phyloP scores from a whole-genome alignment of 1,140 invertebrate species.

The Magallana angulata region DNA sequence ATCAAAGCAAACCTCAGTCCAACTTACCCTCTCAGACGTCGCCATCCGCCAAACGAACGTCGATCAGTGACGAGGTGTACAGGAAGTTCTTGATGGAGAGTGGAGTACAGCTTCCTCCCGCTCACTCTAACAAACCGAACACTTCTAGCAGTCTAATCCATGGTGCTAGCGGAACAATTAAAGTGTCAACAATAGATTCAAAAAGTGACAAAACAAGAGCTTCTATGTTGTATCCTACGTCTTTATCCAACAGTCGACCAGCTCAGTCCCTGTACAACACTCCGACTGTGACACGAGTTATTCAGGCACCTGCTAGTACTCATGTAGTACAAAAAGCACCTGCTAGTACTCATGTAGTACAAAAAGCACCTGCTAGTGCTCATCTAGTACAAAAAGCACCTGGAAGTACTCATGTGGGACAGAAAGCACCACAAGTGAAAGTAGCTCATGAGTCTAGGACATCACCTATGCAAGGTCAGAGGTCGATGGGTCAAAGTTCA shows the following conservation, averaged over 20 bases:
- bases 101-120: conserved; percentile 27
- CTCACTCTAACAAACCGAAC: background rate
- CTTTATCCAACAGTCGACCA: background rate
- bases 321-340: conserved; percentile 15
- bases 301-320: background rate
- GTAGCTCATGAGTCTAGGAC: background rate
- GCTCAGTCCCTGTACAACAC: conserved; percentile 5
- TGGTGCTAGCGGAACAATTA: background rate
- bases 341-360: conserved; percentile 14
- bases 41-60: background rate
- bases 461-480: conserved; percentile 29
- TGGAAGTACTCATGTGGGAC: conserved; percentile 19
- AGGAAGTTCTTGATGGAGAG: conserved; percentile 45
- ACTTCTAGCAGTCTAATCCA: conserved; percentile 6
- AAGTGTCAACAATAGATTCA: background rate
- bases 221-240: background rate
- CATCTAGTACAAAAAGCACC: conserved; percentile 14
- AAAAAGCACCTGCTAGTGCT: conserved; percentile 6
- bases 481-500: background rate
- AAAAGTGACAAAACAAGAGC: conserved; percentile 36
- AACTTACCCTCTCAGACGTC: background rate
- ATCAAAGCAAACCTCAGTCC: conserved; percentile 23
- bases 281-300: conserved; percentile 8
- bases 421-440: background rate
- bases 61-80: conserved; percentile 44